Base-by-base conservation (phyloP, 1,140 invertebrate species). In the Macrocentrus cingulum region DNA sequence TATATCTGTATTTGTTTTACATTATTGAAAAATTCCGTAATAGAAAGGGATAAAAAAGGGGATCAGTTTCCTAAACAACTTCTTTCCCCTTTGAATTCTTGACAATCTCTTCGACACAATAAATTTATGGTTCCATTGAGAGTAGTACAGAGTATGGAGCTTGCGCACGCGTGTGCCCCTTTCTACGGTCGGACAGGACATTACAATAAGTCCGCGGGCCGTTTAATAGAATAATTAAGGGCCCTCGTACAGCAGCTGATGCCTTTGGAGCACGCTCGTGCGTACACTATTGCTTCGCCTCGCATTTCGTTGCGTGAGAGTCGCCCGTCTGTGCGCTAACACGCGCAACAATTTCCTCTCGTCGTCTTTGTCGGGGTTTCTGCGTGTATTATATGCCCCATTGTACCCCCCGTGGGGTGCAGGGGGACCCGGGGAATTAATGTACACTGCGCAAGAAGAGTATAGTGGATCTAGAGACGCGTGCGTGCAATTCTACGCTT, bases 141-240 rank as follows among this genome's bases (percentile, higher is more conserved):
- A 13, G 22, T 54, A 29, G 4, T 4, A 9, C 25, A 5, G n/a
- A n/a, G 9, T 29, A 29, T 29, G 20, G 49, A n/a, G 22, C 32
- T 32, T 11, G 16, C 19, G 45, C 25, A 19, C 41, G 53, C 52
- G 58, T 53, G 52, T 60, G 51, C 34, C 32, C 15, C 41, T 55
- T 42, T 49, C 44, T n/a, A 29, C 13, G 34, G 50, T 54, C 32
- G 42, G 44, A 16, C 25, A 51, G 66, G 65, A 65, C 65, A 66
- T 67, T 66, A 76, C 75, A 77, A 78, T 76, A 75, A 78, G 68
- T 72, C 69, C 74, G 68, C 70, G 70, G 64, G 61, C 72, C 68
- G 69, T 75, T 79, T 78, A 78, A 79, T 79, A 76, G 77, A 78
- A 79, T 77, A 79, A 79, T 79, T 78, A 79, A 76, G 74, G 75